Percentiles rank a stretch among this genome's conserved stretches.
These are phyloP conservation scores for Paraplagusia blochii DNA, from an alignment of 2,113 vertebrate genomes.

Conservation along the genomic window DNA sequence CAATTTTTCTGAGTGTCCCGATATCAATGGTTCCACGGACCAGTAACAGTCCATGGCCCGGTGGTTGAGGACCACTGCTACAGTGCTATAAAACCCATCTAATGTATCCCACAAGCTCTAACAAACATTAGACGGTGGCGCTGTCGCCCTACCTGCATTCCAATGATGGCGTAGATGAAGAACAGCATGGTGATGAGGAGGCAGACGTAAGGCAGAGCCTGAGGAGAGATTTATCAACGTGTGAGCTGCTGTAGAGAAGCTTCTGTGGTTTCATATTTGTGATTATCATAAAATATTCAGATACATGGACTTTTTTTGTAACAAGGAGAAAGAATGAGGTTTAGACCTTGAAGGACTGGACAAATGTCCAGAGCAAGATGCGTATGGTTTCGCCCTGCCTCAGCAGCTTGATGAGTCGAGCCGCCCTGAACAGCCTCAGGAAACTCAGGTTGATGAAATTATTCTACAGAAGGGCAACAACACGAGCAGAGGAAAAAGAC, in stretches of 20 bases:
- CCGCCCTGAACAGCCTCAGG: constrained; percentile 89
- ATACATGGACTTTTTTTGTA: not conserved
- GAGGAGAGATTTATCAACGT: constrained; percentile 42
- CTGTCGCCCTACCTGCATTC: constrained; percentile 78
- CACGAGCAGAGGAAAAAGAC: constrained; percentile 36
- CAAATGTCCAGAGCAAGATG: constrained; percentile 92
- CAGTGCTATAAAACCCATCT: constrained; percentile 23
- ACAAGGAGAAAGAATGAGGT: constrained; percentile 13
- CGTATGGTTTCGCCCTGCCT: constrained; percentile 92
- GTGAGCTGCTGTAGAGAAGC: not conserved
- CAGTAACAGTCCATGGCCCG: too few relatives aligned
- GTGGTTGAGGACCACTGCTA: constrained; percentile 12
- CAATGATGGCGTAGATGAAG: constrained; percentile 84
- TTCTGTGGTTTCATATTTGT: too few relatives aligned
- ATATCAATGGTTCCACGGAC: too few relatives aligned
- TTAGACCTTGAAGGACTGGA: constrained; percentile 90
- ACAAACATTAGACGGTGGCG: constrained; percentile 11
- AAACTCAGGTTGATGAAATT: constrained; percentile 97
- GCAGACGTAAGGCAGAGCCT: constrained; percentile 82
- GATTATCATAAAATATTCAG: too few relatives aligned
- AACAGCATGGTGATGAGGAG: constrained; percentile 84
- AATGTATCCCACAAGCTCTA: constrained; percentile 24
- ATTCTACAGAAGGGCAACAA: constrained; percentile 75
- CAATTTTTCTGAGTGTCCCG: too few relatives aligned
- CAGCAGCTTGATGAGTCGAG: constrained; percentile 92